These are phyloP conservation scores for Mormyrus proboscirostris DNA, from an alignment of 2,797 vertebrate species.

Conservation along the genomic window DNA sequence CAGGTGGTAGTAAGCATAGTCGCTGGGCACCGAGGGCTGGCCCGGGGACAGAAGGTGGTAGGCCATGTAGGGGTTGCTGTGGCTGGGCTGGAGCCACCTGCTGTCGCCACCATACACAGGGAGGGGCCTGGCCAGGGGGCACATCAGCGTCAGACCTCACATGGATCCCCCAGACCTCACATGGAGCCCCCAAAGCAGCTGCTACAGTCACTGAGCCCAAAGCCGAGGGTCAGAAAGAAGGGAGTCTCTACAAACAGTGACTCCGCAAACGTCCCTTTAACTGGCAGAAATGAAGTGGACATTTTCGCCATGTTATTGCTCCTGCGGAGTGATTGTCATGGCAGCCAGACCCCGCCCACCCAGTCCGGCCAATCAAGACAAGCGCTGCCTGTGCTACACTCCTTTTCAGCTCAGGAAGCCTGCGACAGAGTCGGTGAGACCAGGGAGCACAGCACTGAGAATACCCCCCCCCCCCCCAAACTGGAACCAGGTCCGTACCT, in stretches of 20 bases:
- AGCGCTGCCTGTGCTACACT: neutral
- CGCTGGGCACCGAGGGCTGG: conserved; percentile 84
- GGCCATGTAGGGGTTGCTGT: conserved; percentile 84
- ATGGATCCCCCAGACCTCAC: neutral
- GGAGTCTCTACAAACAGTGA: neutral
- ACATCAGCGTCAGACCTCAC: conserved; percentile 14
- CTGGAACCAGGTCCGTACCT: conserved; percentile 62
- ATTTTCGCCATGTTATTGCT: neutral
- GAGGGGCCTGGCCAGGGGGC: conserved; percentile 66
- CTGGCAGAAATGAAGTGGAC: neutral
- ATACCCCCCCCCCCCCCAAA: neutral
- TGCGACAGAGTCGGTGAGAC: neutral
- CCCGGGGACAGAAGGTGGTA: conserved; percentile 87
- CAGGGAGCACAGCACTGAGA: neutral
- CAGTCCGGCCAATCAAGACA: neutral
- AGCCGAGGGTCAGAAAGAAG: neutral
- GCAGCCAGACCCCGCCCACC: neutral
- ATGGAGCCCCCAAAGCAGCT: neutral
- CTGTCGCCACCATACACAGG: conserved; percentile 83
- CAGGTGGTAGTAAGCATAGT: conserved; percentile 89
- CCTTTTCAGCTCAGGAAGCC: neutral
- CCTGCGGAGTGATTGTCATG: neutral
- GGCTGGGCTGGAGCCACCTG: conserved; percentile 90
- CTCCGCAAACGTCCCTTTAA: neutral
- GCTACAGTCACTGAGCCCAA: neutral